Evolutionary conservation across 2,113 vertebrate genomes (phyloP).

Genomic region (Marcusenius ussheri): DNA sequence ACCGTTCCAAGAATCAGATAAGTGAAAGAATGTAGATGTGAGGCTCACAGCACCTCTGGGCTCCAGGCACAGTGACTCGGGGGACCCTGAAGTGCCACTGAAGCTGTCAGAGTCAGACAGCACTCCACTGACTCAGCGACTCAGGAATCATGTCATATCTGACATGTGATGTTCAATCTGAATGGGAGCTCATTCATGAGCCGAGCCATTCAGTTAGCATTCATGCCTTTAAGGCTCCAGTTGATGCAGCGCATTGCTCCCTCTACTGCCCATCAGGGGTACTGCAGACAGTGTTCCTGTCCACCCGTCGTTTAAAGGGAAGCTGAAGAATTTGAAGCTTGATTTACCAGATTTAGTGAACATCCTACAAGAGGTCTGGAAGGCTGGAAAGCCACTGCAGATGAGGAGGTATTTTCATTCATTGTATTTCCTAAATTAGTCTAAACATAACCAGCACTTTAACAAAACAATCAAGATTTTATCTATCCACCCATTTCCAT

Average conservation of each 20-base stretch:
- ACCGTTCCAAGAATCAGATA: background rate
- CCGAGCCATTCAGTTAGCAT: background rate
- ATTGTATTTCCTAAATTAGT: background rate
- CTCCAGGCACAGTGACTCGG: background rate
- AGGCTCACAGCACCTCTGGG: background rate
- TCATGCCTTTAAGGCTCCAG: background rate
- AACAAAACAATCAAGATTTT: background rate
- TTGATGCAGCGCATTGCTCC: background rate
- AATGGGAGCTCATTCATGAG: background rate
- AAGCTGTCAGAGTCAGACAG: background rate
- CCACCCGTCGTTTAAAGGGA: constrained; percentile 57
- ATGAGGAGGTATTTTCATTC: constrained; percentile 53
- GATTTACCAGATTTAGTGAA: constrained; percentile 52
- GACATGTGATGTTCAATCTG: background rate
- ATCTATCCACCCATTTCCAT: background rate
- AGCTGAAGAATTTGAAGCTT: constrained; percentile 57
- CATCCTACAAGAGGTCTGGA: constrained; percentile 61
- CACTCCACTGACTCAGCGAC: background rate
- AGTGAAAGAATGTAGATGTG: background rate
- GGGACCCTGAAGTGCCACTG: background rate
- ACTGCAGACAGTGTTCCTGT: constrained; percentile 42
- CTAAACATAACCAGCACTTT: background rate
- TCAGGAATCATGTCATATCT: background rate
- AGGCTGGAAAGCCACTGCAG: constrained; percentile 44
- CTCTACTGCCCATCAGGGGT: constrained; percentile 30